A percentile compares a stretch with the other conserved stretches of the same genome.
phyloP scores from a whole-genome alignment of 2,113 vertebrate species.

The Calypte anna region DNA sequence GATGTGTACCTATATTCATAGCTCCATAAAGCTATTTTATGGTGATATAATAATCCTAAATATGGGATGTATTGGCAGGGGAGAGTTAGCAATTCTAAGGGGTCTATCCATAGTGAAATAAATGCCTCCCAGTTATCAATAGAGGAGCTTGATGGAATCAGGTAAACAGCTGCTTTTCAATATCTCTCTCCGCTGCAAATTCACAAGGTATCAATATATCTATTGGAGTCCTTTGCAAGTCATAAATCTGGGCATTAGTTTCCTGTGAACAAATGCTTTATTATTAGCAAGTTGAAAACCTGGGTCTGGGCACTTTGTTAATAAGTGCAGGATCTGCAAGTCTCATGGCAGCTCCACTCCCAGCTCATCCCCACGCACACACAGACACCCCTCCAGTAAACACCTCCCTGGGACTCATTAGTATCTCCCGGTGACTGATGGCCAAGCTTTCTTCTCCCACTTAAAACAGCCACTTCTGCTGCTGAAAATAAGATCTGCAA shows the following conservation, averaged over 20 bases:
- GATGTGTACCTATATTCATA: slow-evolving; percentile 37
- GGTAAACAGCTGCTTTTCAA: slow-evolving; percentile 13
- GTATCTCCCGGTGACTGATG: slow-evolving; percentile 30
- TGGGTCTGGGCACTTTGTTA: slow-evolving; percentile 9
- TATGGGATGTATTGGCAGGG: slow-evolving; percentile 47
- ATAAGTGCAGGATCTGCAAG: slow-evolving; percentile 55
- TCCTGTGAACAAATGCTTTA: slow-evolving; percentile 51
- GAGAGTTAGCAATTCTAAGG: slow-evolving; percentile 7
- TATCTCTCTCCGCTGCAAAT: slow-evolving; percentile 2
- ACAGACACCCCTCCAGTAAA: slow-evolving; percentile 17
- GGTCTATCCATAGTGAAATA: slow-evolving; percentile 24
- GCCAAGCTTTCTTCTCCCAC: neutral
- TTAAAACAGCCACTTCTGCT: neutral
- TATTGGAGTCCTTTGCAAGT: slow-evolving; percentile 44
- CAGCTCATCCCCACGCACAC: neutral
- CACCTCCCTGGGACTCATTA: slow-evolving; percentile 40
- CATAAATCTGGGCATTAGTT: slow-evolving; percentile 49
- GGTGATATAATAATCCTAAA: slow-evolving; percentile 61
- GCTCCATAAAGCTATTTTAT: slow-evolving; percentile 63
- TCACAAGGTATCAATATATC: slow-evolving; percentile 65
- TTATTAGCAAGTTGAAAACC: slow-evolving; percentile 47
- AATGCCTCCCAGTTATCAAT: slow-evolving; percentile 54
- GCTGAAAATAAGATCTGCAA: slow-evolving; percentile 15
- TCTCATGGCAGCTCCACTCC: slow-evolving; percentile 47
- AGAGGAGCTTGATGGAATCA: slow-evolving; percentile 34